Percentiles rank a stretch among this genome's conserved stretches.
phyloP scores from a whole-genome alignment of 2,113 vertebrate species.

The Protobothrops flavoviridis region DNA sequence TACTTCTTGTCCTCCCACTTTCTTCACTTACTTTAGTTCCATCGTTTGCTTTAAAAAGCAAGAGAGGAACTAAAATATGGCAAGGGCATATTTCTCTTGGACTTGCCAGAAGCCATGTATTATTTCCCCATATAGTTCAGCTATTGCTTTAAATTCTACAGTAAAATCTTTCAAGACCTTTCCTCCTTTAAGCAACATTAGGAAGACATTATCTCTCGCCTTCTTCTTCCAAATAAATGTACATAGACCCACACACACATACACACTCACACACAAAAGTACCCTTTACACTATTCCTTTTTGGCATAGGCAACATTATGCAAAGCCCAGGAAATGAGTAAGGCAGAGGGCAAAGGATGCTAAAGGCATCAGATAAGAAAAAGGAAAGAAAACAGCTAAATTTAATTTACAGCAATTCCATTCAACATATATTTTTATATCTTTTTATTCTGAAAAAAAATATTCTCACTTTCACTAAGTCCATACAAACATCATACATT shows the following conservation, averaged over 20 bases:
- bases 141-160: not conserved
- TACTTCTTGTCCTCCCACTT: not conserved
- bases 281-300: not conserved
- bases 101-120: not conserved
- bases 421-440: not conserved
- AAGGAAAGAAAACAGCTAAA: not conserved
- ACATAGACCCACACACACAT: not conserved
- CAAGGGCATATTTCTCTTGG: not conserved
- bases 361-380: not conserved
- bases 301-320: not conserved
- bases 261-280: not conserved
- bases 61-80: not conserved
- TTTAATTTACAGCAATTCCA: not conserved
- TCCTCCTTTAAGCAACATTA: not conserved
- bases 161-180: not conserved
- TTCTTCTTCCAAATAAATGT: not conserved
- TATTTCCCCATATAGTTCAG: not conserved
- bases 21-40: not conserved
- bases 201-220: not conserved
- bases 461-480: not conserved
- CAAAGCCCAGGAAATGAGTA: not conserved
- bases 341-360: not conserved
- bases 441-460: not conserved
- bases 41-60: not conserved
- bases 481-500: not conserved